Conservation (phyloP, 2,113 vertebrate species). For the Engraulis encrasicolus region DNA sequence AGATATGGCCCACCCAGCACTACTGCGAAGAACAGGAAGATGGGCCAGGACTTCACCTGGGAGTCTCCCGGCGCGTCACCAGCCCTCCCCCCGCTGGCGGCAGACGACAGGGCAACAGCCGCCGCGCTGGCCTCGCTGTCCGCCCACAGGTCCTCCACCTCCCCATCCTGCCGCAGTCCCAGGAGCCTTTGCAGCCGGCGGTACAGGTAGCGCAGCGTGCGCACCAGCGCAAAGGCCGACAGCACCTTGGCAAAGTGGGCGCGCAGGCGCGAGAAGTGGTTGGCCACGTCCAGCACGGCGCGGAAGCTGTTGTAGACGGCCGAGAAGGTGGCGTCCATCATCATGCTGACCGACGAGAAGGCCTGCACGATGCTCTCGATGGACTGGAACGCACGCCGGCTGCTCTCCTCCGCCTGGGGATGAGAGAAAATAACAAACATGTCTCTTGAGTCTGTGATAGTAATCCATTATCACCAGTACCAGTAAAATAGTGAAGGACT, state of each 20-base stretch:
- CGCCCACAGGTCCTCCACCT: constrained; percentile 92
- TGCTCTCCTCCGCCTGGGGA: constrained; percentile 97
- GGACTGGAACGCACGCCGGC: constrained; percentile 95
- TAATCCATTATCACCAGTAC: too few relatives aligned
- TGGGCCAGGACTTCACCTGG: constrained; percentile 97
- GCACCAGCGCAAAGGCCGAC: constrained; percentile 93
- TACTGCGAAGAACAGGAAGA: constrained; percentile 95
- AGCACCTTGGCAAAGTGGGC: constrained; percentile 93
- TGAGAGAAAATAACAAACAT: too few relatives aligned
- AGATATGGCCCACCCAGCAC: constrained; percentile 95
- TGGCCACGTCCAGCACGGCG: constrained; percentile 94
- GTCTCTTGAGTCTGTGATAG: too few relatives aligned
- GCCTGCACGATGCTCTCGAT: constrained; percentile 98
- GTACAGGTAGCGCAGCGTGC: constrained; percentile 91
- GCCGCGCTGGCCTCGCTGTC: constrained; percentile 85
- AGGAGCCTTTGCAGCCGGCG: constrained; percentile 83
- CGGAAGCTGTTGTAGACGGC: constrained; percentile 98
- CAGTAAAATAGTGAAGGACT: too few relatives aligned
- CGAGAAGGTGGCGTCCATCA: constrained; percentile 98
- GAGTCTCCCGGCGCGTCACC: constrained; percentile 78
- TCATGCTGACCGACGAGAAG: constrained; percentile 96
- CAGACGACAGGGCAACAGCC: constrained; percentile 28
- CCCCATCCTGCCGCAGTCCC: constrained; percentile 79
- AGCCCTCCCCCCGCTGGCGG: constrained; percentile 59
- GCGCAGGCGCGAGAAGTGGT: constrained; percentile 92